Base-by-base conservation (phyloP, 1,140 invertebrate genomes). In the Pantala flavescens region DNA sequence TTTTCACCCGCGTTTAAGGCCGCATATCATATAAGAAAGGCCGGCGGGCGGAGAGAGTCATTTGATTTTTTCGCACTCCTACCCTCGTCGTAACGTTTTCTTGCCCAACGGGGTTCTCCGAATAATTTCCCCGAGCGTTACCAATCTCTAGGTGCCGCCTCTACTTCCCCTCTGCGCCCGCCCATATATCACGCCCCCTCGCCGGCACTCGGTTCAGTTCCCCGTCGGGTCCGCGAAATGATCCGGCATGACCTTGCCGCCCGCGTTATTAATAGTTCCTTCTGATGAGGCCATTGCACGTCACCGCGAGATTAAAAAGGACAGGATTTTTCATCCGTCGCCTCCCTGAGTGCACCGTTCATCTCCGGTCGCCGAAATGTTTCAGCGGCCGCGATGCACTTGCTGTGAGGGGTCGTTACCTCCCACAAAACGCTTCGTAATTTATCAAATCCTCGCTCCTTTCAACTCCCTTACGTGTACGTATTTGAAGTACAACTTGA, bases 61-160 rank as follows among this genome's bases (percentile, higher is more conserved):
- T 63, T 63, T 63, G 49, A 63, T 63, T 63, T 63, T 63, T 63
- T 63, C 49, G n/a, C n/a, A 19, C n/a, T 63, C n/a, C n/a, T 63
- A 3, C n/a, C n/a, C 49, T 63, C 49, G 49, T 63, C 49, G 49
- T 21, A 63, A 21, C n/a, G 16, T 21, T 19, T 21, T 21, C 14
- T 21, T 19, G 49, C 49, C n/a, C 49, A 21, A 63, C 49, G 49
- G 49, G 49, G 49, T 19, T 63, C 49, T 36, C 28, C 28, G 28
- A 36, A 36, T 36, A 36, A 36, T 36, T 36, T 36, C 28, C 28
- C 9, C 9, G 28, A 36, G 28, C 28, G 9, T 36, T 36, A 36
- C 28, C 28, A 36, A 36, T 36, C 49, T 63, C 49, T 21, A 7
- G 16, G 16, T 21, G 49, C 49, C 49, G 12, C 49, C 14, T 21